phyloP scores from a whole-genome alignment of 2,113 vertebrate species.

The Thymallus thymallus region DNA sequence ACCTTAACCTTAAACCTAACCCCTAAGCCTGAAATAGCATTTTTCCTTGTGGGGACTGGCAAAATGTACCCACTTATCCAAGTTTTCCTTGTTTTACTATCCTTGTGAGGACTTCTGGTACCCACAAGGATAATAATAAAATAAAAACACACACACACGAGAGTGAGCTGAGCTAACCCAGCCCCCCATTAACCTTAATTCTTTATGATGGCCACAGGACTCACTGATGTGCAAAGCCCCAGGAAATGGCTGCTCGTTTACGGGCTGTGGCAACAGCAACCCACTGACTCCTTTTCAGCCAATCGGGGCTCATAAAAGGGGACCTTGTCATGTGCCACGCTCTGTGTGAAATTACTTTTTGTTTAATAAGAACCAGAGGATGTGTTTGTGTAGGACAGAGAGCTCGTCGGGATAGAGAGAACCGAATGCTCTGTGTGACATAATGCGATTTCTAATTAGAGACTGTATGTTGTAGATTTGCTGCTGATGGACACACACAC shows the following conservation, averaged over 20 bases:
- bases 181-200: not conserved
- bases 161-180: constrained; percentile 1
- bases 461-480: not conserved
- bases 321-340: not conserved
- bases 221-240: constrained; percentile 19
- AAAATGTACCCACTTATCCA: too few species aligned
- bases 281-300: not conserved
- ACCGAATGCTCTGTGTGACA: not conserved
- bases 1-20: too few species aligned
- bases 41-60: too few species aligned
- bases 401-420: not conserved
- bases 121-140: not conserved
- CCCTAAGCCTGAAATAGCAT: too few species aligned
- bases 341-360: not conserved
- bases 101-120: too few species aligned
- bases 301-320: not conserved
- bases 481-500: not conserved
- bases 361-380: not conserved
- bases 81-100: too few species aligned
- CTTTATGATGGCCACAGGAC: not conserved
- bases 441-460: not conserved
- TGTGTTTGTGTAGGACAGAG: not conserved
- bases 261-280: not conserved
- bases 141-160: not conserved
- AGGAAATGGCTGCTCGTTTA: constrained; percentile 17